These are phyloP conservation scores for Monoplex corrugatus DNA, from an alignment of 2,888 invertebrate genomes.

Conservation along the genomic window DNA sequence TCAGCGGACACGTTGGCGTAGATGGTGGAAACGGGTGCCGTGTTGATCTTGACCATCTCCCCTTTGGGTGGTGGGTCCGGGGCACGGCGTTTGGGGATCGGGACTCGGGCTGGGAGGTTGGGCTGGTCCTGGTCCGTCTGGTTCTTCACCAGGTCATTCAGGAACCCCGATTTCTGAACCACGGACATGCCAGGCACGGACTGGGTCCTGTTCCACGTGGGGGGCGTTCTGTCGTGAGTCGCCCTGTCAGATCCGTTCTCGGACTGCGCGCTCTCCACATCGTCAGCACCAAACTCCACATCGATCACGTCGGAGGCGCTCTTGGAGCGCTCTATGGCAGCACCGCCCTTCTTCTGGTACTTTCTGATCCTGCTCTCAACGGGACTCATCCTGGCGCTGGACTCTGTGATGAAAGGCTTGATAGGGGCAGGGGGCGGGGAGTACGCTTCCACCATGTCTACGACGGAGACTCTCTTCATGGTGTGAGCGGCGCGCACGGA, in stretches of 20 bases:
- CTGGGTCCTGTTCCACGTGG: conserved; percentile 46
- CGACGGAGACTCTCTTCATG: conserved; percentile 73
- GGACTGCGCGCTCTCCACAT: not conserved
- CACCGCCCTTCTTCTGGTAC: conserved; percentile 59
- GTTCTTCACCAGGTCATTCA: not conserved
- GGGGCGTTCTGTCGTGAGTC: not conserved
- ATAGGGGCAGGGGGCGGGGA: conserved; percentile 46
- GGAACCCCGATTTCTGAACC: not conserved
- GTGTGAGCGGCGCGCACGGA: conserved; percentile 91
- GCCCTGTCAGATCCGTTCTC: not conserved
- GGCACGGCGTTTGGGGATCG: conserved; percentile 65
- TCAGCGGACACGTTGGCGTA: conserved; percentile 78
- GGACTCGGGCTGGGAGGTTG: conserved; percentile 63
- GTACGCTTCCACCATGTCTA: conserved; percentile 68
- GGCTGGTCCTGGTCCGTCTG: conserved; percentile 52
- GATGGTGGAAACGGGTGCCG: conserved; percentile 59
- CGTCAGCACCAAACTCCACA: conserved; percentile 24
- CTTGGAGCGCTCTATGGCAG: conserved; percentile 67
- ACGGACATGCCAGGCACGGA: conserved; percentile 11
- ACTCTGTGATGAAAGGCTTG: conserved; percentile 29
- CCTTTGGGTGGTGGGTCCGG: conserved; percentile 63
- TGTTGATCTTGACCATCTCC: conserved; percentile 68
- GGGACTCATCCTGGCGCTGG: conserved; percentile 64
- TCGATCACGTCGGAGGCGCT: conserved; percentile 72
- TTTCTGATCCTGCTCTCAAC: conserved; percentile 67